Evolutionary conservation across 2,113 vertebrate species (phyloP), one percentile per base, ranked within the genome.

Genomic region (Aptenodytes patagonicus): DNA sequence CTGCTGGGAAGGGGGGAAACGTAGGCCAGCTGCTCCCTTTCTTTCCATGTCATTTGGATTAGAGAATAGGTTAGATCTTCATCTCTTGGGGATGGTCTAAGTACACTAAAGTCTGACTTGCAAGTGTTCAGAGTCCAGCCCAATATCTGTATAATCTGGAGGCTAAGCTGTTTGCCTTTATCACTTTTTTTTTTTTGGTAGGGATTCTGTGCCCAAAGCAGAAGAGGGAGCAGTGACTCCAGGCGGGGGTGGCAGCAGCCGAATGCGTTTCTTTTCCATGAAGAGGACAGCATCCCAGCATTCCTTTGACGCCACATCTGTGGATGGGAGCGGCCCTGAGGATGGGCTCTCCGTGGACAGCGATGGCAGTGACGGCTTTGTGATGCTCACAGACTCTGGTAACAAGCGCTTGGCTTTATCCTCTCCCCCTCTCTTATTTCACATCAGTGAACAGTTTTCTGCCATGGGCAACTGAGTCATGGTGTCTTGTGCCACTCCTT

Each of bases 321-420:
- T 99, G 97, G 99, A 99, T 16, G 98, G 98, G 54, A 99, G 99
- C 38, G 97, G 98, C 71, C 98, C 98, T 2, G 99, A 99, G 54
- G 99, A 99, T 9, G 98, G 98, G 68, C 97, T 99, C 22, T 99
- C 99, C 0, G 90, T 99, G 92, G 98, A 99, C 95, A 99, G 99
- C 7, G 99, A 99, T 57, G 96, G 98, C 98, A 99, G 99, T 3
- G 99, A 99, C 1, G 98, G 98, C 95, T 99, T 99, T 22, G 98
- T 99, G 87, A 98, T 99, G 96, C 98, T 99, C 68, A 95, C 99
- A 78, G 99, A 99, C 92, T 98, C 99, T 61, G 99, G 99, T 99
- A 98, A 89, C 26, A 17, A 31, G 36, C 6, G 3, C 58, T 70
- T 32, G 55, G 69, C 34, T 49, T 44, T 46, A 17, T 69, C 40